Base-by-base conservation (phyloP, 1,140 invertebrate genomes). In the Bombus impatiens region DNA sequence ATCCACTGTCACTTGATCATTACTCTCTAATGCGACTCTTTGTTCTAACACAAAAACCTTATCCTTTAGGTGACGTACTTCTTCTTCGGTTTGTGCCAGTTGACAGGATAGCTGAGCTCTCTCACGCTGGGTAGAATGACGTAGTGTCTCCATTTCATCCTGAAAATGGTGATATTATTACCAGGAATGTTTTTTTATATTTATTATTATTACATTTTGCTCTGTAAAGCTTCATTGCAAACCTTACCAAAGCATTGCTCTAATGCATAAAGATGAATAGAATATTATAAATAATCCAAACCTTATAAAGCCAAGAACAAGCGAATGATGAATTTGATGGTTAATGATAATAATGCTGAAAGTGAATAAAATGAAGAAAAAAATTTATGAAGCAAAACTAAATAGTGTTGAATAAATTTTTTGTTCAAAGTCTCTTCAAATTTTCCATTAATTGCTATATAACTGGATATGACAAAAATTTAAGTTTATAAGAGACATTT, bases 111-210 rank as follows among this genome's bases (percentile, higher is more conserved):
- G 90, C 77, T 96, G 95, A 44, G 95, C 95, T 59, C 96, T 95
- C 92, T 97, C 96, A 28, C 96, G 94, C 28, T 97, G 95, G 78
- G 96, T 96, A 13, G 96, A 96, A 59, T 97, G 96, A 1, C 97
- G 95, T 4, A 96, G 91, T 28, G 96, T 96, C 89, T 97, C 97
- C 92, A 97, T 95, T 90, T 97, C 97, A 90, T 97, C 97, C 97
- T 97, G 93, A 92, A 94, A 95, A 59, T 53, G 47, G 22, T 57
- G 2, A 76, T 9, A 1, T 44, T 42, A n/a, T 87, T 87, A 87
- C 0, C 28, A 76, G 35, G n/a, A 18, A 28, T 78, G 59, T 25
- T 70, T 68, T 35, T 18, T 6, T 86, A 2, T 5, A 28, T n/a
- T 40, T 57, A 40, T 59, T 13, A 44, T 12, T 12, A 74, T 75